Percentiles rank a stretch among this genome's conserved stretches.
phyloP scores from a whole-genome alignment of 2,797 vertebrate species.

The Carduelis carduelis region DNA sequence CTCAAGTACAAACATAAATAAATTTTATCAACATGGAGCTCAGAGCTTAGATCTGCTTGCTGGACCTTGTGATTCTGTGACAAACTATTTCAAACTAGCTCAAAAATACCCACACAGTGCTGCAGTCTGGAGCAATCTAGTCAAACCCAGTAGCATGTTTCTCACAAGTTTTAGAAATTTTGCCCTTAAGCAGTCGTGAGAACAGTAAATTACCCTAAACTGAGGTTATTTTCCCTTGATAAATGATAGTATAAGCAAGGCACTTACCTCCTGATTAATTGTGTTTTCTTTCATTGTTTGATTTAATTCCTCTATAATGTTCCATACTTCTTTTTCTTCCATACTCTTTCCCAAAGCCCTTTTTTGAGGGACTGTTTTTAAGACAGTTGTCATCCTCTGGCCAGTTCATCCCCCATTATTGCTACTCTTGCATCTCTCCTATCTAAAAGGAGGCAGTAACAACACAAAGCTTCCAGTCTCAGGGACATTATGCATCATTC shows the following conservation, averaged over 20 bases:
- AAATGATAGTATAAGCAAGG: neutral
- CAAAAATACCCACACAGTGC: neutral
- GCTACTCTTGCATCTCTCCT: neutral
- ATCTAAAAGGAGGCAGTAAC: neutral
- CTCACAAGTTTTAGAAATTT: neutral
- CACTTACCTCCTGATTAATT: neutral
- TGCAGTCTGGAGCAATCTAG: neutral
- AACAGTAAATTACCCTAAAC: neutral
- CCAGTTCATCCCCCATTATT: neutral
- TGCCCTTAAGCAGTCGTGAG: neutral
- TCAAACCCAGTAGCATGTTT: neutral
- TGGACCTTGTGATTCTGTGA: neutral
- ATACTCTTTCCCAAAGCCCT: neutral
- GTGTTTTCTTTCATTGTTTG: neutral
- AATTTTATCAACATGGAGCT: neutral
- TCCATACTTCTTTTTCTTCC: neutral
- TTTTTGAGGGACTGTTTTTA: neutral
- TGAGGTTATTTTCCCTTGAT: neutral
- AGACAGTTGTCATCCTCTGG: neutral
- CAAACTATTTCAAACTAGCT: neutral
- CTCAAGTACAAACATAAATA: neutral
- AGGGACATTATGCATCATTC: rapidly evolving
- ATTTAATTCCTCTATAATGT: neutral
- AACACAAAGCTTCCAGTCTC: neutral
- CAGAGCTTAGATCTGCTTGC: neutral